phyloP scores from a whole-genome alignment of 2,797 vertebrate species.

The Parauchenoglanis ngamensis region DNA sequence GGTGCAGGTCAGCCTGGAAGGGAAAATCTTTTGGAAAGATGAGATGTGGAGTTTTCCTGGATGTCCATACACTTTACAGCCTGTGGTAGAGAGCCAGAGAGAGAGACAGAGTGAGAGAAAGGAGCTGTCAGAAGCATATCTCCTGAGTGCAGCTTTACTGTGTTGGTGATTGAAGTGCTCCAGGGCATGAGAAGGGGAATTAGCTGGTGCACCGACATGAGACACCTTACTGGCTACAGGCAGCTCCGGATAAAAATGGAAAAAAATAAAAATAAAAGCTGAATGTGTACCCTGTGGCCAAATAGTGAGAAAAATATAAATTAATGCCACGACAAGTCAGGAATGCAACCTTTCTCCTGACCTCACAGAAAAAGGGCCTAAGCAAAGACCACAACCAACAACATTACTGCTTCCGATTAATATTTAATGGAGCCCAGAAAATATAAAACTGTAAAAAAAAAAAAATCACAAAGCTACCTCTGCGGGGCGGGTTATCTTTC shows the following conservation, averaged over 20 bases:
- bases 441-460: conserved; percentile 54
- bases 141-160: conserved; percentile 52
- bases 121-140: conserved; percentile 47
- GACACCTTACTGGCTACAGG: conserved; percentile 50
- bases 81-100: conserved; percentile 5
- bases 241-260: conserved; percentile 29
- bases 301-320: conserved; percentile 49
- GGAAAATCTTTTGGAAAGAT: conserved; percentile 24
- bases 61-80: conserved; percentile 25
- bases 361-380: conserved; percentile 30
- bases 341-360: conserved; percentile 53
- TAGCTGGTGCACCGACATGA: conserved; percentile 53
- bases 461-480: conserved; percentile 51
- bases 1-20: conserved; percentile 30
- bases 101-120: conserved; percentile 27
- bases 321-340: conserved; percentile 45
- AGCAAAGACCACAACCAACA: conserved; percentile 42
- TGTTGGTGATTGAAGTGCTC: conserved; percentile 58
- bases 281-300: conserved; percentile 44
- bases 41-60: conserved; percentile 28
- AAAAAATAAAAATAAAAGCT: conserved; percentile 35
- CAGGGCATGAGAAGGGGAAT: conserved; percentile 54
- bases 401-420: conserved; percentile 56
- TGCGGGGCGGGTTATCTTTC: conserved; percentile 55
- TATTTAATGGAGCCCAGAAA: conserved; percentile 58